Evolutionary conservation across 2,113 vertebrate genomes (phyloP).

Genomic region (Pelecanus crispus): DNA sequence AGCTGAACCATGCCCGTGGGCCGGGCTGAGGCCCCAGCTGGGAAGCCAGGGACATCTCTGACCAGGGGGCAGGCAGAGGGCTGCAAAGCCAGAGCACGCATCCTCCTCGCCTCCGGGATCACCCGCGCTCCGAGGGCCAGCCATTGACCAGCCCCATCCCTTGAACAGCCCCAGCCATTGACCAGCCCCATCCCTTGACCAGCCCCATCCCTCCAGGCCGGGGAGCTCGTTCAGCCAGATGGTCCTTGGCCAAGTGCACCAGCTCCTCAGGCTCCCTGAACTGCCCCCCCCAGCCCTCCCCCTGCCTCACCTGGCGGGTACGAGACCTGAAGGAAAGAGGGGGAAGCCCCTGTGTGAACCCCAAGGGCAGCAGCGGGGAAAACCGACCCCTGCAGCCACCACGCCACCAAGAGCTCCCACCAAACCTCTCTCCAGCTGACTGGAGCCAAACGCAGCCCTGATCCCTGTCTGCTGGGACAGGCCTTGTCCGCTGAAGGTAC

Average conservation of each 20-base stretch:
- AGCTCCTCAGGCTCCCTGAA: background rate
- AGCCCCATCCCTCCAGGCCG: background rate
- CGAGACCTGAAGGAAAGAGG: background rate
- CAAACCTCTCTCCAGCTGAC: too few relatives aligned
- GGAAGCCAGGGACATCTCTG: background rate
- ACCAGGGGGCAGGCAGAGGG: background rate
- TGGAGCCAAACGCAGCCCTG: background rate
- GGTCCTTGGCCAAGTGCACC: background rate
- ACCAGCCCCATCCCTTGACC: background rate
- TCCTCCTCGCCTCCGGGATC: background rate
- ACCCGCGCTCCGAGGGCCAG: fast-evolving
- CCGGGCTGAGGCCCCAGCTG: background rate
- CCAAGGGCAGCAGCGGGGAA: fast-evolving
- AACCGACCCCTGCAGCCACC: background rate
- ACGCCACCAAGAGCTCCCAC: background rate
- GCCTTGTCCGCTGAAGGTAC: background rate
- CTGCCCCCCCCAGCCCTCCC: background rate
- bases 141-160: background rate
- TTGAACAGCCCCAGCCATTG: too few relatives aligned
- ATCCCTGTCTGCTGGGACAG: background rate
- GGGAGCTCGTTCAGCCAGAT: fast-evolving
- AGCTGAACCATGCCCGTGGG: background rate
- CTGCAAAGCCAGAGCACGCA: background rate
- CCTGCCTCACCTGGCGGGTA: background rate
- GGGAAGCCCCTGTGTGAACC: fast-evolving